Percentiles rank a stretch among this genome's conserved stretches.
phyloP scores from a whole-genome alignment of 2,888 invertebrate species.

The Zootermopsis nevadensis region DNA sequence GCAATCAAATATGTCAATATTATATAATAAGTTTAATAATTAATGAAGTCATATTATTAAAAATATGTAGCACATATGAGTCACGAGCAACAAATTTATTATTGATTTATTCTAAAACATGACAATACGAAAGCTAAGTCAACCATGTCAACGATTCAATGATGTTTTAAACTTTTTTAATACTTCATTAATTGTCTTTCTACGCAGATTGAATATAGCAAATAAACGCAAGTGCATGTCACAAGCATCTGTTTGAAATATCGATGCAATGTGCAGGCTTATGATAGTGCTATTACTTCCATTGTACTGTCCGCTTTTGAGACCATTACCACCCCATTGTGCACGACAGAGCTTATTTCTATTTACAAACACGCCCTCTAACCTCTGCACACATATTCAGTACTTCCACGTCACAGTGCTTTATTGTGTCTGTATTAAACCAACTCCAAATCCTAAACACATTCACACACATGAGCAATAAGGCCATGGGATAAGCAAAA shows the following conservation, averaged over 20 bases:
- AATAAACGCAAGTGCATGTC: neutral
- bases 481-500: too few relatives aligned
- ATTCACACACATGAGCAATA: neutral
- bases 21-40: too few relatives aligned
- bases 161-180: neutral
- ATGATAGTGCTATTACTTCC: neutral
- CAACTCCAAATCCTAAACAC: neutral
- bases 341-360: neutral
- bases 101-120: too few relatives aligned
- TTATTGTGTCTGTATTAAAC: neutral
- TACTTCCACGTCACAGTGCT: neutral
- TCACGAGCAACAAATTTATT: too few relatives aligned
- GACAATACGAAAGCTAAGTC: neutral
- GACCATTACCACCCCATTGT: constrained; percentile 4
- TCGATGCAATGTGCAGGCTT: neutral
- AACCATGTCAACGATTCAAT: neutral
- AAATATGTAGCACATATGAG: too few relatives aligned
- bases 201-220: neutral
- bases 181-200: neutral
- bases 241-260: neutral
- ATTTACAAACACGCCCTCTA: neutral
- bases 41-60: too few relatives aligned
- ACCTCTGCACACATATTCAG: neutral
- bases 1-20: too few relatives aligned
- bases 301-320: neutral